Conservation (phyloP, 2,888 invertebrate species). For the Latrodectus hesperus region DNA sequence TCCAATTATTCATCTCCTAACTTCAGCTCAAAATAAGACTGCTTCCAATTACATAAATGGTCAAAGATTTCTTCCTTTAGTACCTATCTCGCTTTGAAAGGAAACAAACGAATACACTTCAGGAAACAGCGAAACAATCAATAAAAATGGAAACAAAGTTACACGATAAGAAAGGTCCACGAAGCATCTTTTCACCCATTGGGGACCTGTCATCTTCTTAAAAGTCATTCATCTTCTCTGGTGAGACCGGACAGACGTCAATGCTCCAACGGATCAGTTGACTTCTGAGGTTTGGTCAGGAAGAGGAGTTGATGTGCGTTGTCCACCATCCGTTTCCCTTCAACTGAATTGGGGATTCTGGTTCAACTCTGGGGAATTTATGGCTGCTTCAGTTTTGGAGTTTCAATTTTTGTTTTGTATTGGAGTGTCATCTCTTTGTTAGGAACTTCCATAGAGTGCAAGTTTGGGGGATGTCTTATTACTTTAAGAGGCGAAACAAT, state of each 20-base stretch:
- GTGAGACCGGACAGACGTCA: conserved; percentile 43
- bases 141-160: conserved; percentile 18
- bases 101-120: background rate
- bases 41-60: background rate
- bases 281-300: conserved; percentile 37
- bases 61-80: background rate
- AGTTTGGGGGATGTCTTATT: background rate
- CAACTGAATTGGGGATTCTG: background rate
- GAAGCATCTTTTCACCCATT: conserved; percentile 33
- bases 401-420: conserved; percentile 35
- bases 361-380: conserved; percentile 31
- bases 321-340: conserved; percentile 51
- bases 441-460: background rate
- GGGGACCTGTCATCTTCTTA: conserved; percentile 44
- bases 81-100: background rate
- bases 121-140: background rate
- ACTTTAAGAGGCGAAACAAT: background rate
- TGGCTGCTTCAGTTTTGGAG: conserved; percentile 30
- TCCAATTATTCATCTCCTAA: no score
- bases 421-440: background rate
- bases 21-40: no score
- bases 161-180: background rate
- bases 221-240: conserved; percentile 58
- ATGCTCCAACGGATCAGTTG: conserved; percentile 45
- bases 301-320: background rate